Evolutionary conservation across 2,888 invertebrate genomes (phyloP).

Genomic region (Ariolimax columbianus): DNA sequence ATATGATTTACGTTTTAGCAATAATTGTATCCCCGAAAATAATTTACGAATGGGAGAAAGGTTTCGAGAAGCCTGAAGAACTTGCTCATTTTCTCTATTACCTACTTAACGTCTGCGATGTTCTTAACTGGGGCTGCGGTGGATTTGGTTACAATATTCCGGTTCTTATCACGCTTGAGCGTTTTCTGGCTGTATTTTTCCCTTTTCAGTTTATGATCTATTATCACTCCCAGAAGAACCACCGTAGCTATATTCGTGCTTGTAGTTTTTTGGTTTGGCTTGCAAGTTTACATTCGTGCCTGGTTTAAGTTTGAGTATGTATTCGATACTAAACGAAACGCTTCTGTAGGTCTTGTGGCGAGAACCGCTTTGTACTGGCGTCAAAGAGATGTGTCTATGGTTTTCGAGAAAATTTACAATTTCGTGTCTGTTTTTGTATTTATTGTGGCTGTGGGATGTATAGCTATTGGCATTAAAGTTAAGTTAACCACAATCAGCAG

Average conservation of each 20-base stretch:
- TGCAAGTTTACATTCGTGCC: slow-evolving; percentile 19
- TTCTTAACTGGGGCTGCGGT: slow-evolving; percentile 21
- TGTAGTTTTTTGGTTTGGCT: neutral
- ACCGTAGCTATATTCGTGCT: neutral
- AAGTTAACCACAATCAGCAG: too few species aligned
- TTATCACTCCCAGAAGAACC: slow-evolving; percentile 30
- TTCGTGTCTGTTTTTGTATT: neutral
- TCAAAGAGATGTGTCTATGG: neutral
- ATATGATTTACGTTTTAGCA: slow-evolving; percentile 31
- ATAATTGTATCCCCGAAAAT: slow-evolving; percentile 11
- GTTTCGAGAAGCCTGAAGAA: slow-evolving; percentile 21
- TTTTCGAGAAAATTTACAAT: slow-evolving; percentile 5
- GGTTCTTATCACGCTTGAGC: slow-evolving; percentile 16
- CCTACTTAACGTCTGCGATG: slow-evolving; percentile 16
- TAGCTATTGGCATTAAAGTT: slow-evolving; percentile 31
- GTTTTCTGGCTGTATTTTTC: slow-evolving; percentile 36
- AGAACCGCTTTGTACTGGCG: slow-evolving; percentile 7
- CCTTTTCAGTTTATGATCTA: slow-evolving; percentile 13
- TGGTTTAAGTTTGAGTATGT: slow-evolving; percentile 42
- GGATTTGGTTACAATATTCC: neutral
- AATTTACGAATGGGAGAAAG: slow-evolving; percentile 26
- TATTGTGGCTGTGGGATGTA: slow-evolving; percentile 1
- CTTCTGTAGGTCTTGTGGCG: neutral
- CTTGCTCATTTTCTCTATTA: slow-evolving; percentile 11
- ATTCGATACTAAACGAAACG: neutral